Conservation (phyloP, 2,797 vertebrate species). For the Rhabdomys pumilio region DNA sequence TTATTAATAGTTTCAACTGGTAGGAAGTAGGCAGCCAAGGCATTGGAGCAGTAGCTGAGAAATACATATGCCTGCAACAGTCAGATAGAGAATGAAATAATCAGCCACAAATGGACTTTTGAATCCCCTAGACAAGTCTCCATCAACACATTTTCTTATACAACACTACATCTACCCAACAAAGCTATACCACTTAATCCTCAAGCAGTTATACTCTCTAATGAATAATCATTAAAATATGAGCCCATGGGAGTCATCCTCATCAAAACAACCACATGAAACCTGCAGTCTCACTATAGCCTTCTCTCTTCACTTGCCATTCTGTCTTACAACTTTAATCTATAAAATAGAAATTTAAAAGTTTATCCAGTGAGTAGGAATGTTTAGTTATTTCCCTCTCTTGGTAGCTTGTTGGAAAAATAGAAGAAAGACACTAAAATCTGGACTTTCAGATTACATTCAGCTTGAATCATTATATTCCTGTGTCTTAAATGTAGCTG, state of each 20-base stretch:
- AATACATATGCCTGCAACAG: background rate
- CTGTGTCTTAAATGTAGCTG: background rate
- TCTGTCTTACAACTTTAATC: background rate
- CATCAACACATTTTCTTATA: background rate
- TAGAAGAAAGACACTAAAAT: background rate
- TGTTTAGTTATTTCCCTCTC: background rate
- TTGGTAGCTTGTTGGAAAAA: background rate
- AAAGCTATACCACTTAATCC: background rate
- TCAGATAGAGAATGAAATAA: background rate
- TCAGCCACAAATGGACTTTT: background rate
- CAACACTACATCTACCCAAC: background rate
- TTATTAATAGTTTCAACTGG: background rate
- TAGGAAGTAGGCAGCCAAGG: background rate
- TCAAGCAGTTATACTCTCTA: background rate
- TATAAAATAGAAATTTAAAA: background rate
- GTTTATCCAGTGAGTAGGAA: background rate
- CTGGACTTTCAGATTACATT: background rate
- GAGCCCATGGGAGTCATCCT: background rate
- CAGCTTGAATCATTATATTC: background rate
- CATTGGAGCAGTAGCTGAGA: background rate
- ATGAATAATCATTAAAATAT: background rate
- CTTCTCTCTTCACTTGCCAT: background rate
- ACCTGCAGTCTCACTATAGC: background rate
- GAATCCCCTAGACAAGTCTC: accelerated
- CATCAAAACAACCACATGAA: background rate